Percentiles rank a stretch among this genome's conserved stretches.
Conservation (phyloP, 2,797 vertebrate species). For the Myotis planiceps region DNA sequence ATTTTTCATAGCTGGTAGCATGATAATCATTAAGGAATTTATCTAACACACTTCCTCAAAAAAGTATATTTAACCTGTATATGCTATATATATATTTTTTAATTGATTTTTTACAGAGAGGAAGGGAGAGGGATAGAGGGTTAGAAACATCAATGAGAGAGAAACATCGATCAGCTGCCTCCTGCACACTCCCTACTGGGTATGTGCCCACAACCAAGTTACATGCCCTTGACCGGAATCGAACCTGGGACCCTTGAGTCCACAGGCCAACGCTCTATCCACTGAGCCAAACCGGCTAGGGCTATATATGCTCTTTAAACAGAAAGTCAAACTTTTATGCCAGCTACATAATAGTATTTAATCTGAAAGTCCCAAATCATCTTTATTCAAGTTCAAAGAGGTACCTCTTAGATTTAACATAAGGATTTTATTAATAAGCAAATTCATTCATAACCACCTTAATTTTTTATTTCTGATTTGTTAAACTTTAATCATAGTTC, state of each 20-base stretch:
- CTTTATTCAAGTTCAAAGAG: not conserved
- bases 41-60: not conserved
- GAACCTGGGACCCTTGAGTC: too few relatives aligned
- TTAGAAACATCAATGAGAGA: too few relatives aligned
- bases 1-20: not conserved
- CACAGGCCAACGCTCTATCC: too few relatives aligned
- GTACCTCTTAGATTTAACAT: not conserved
- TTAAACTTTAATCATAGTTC: not conserved
- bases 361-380: not conserved
- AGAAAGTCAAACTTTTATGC: not conserved
- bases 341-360: not conserved
- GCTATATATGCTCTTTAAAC: not conserved
- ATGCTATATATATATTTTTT: not conserved
- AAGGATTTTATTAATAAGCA: slow-evolving; percentile 20
- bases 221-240: too few relatives aligned
- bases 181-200: too few relatives aligned
- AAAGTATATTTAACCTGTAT: not conserved
- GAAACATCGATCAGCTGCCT: too few relatives aligned
- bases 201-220: too few relatives aligned
- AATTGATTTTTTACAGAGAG: too few relatives aligned
- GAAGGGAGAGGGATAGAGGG: too few relatives aligned
- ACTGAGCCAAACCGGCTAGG: too few relatives aligned
- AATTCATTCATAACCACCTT: not conserved
- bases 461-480: slow-evolving; percentile 14
- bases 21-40: not conserved